Evolutionary conservation across 2,113 vertebrate species (phyloP).

Genomic region (Meleagris gallopavo): DNA sequence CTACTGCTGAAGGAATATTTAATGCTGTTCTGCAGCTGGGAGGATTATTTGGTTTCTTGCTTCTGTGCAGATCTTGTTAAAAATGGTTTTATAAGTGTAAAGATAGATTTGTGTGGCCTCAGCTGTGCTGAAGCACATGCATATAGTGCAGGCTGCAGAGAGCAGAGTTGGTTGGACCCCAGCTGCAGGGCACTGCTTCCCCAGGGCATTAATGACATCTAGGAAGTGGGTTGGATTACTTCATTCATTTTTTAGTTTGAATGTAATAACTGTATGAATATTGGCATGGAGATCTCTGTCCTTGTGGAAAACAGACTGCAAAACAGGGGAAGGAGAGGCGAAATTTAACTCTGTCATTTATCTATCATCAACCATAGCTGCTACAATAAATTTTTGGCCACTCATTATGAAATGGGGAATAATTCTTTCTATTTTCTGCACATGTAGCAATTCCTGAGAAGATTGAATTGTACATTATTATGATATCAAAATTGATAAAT

Average conservation of each 20-base stretch:
- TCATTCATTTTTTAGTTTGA: constrained; percentile 51
- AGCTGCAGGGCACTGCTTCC: constrained; percentile 13
- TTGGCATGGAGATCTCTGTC: constrained; percentile 8
- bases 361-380: background rate
- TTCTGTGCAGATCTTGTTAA: background rate
- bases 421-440: background rate
- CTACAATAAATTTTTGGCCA: background rate
- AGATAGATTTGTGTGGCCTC: background rate
- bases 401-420: background rate
- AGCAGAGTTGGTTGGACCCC: background rate
- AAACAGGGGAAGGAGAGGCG: background rate
- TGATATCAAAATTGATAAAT: background rate
- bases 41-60: background rate
- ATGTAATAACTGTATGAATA: constrained; percentile 23
- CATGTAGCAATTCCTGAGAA: background rate
- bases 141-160: background rate
- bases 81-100: background rate
- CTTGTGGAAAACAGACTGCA: background rate
- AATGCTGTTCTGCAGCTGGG: background rate
- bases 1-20: background rate
- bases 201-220: background rate
- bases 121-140: background rate
- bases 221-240: constrained; percentile 38
- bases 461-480: background rate
- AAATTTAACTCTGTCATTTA: background rate